A percentile compares a stretch with the other conserved stretches of the same genome.
phyloP scores from a whole-genome alignment of 2,113 vertebrate species.

The Psilopsiagon aymara region DNA sequence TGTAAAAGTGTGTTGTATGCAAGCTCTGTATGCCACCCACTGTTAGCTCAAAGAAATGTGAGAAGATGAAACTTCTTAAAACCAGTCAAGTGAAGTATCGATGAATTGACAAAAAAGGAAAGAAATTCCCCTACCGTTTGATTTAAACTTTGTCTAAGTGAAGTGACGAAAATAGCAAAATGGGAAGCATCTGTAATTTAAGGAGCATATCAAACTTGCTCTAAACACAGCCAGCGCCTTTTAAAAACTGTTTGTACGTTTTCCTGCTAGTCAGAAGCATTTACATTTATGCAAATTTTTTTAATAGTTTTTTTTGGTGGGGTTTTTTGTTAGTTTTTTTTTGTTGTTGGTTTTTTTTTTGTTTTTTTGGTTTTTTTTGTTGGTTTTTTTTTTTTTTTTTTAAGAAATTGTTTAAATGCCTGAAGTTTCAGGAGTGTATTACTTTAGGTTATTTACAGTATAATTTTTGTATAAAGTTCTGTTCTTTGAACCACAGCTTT shows the following conservation, averaged over 20 bases:
- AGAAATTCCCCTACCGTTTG: slow-evolving; percentile 46
- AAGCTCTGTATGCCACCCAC: slow-evolving; percentile 77
- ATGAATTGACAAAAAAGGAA: slow-evolving; percentile 55
- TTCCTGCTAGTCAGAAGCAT: slow-evolving; percentile 77
- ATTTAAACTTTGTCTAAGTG: slow-evolving; percentile 63
- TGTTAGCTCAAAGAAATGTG: slow-evolving; percentile 67
- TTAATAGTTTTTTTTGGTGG: slow-evolving; percentile 67
- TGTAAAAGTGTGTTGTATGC: slow-evolving; percentile 71
- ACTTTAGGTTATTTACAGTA: slow-evolving; percentile 79
- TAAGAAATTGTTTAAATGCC: slow-evolving; percentile 76
- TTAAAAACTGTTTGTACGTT: slow-evolving; percentile 75
- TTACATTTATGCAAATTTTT: slow-evolving; percentile 80
- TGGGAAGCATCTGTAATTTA: slow-evolving; percentile 46
- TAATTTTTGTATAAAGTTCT: slow-evolving; percentile 81
- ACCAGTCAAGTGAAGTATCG: slow-evolving; percentile 40
- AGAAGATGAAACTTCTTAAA: slow-evolving; percentile 59
- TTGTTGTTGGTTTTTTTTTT: slow-evolving; percentile 54
- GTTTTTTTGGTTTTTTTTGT: background rate
- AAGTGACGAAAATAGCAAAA: slow-evolving; percentile 50
- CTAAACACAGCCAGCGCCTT: slow-evolving; percentile 76
- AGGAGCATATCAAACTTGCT: slow-evolving; percentile 67
- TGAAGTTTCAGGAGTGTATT: slow-evolving; percentile 76
- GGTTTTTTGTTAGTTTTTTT: too few species aligned
- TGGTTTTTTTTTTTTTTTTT: slow-evolving; percentile 71
- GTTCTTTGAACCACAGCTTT: slow-evolving; percentile 84